phyloP scores from a whole-genome alignment of 1,140 invertebrate species.

The Drosophila kikkawai region DNA sequence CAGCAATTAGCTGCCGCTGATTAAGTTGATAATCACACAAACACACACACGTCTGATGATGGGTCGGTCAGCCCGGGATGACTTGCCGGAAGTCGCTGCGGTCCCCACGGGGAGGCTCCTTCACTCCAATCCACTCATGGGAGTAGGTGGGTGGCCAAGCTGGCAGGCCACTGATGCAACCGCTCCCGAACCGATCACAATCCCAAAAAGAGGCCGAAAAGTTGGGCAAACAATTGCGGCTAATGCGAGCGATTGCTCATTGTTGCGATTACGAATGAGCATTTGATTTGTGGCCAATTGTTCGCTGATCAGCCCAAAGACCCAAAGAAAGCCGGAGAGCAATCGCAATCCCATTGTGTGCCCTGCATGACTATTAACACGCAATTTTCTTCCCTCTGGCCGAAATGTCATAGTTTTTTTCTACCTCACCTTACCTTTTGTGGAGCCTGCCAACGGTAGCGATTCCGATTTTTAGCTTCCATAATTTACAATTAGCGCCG shows the following conservation, averaged over 20 bases:
- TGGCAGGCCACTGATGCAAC: constrained; percentile 28
- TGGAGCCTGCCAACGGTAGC: constrained; percentile 51
- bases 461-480: constrained; percentile 25
- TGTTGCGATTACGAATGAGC: constrained; percentile 63
- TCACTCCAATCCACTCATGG: neutral
- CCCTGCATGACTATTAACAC: constrained; percentile 69
- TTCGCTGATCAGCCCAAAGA: constrained; percentile 54
- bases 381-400: constrained; percentile 61
- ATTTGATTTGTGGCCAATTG: constrained; percentile 78
- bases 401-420: constrained; percentile 66
- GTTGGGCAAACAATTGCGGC: constrained; percentile 69
- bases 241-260: constrained; percentile 73
- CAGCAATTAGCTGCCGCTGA: constrained; percentile 60
- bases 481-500: constrained; percentile 64
- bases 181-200: constrained; percentile 30
- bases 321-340: constrained; percentile 52
- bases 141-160: constrained; percentile 50
- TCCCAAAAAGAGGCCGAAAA: constrained; percentile 30
- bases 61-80: constrained; percentile 49
- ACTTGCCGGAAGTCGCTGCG: constrained; percentile 59
- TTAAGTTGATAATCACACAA: constrained; percentile 62
- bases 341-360: constrained; percentile 55
- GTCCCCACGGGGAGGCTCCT: neutral
- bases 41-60: constrained; percentile 10
- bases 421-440: neutral